Percentiles rank a stretch among this genome's conserved stretches.
These are phyloP conservation scores for Ptychadena robeensis DNA, from an alignment of 2,797 vertebrate genomes.

Conservation along the genomic window DNA sequence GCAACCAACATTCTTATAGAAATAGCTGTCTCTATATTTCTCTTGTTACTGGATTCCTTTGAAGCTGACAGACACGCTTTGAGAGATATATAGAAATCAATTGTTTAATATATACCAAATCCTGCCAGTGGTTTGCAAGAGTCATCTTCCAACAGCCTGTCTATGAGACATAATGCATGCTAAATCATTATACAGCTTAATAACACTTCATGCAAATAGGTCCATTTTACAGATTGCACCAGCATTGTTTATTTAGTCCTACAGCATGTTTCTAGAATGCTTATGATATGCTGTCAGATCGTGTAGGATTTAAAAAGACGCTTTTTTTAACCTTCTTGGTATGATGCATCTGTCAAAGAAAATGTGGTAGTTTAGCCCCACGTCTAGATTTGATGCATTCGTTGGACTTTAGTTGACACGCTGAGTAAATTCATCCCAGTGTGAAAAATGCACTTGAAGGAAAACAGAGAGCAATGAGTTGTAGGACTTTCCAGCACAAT, in stretches of 20 bases:
- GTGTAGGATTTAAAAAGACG: slow-evolving; percentile 18
- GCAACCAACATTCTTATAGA: too few species aligned
- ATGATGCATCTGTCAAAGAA: slow-evolving; percentile 51
- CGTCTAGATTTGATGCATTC: slow-evolving; percentile 47
- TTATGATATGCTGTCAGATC: slow-evolving; percentile 27
- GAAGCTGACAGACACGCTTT: too few species aligned
- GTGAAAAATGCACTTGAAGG: slow-evolving; percentile 59
- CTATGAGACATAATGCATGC: too few species aligned
- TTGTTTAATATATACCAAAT: too few species aligned
- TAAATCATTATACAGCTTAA: neutral
- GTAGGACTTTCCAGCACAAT: slow-evolving; percentile 54
- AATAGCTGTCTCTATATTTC: too few species aligned
- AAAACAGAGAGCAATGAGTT: slow-evolving; percentile 57
- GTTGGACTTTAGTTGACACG: slow-evolving; percentile 55
- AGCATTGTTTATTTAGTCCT: neutral
- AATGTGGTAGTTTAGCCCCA: slow-evolving; percentile 44
- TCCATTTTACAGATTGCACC: neutral
- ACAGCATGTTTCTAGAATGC: slow-evolving; percentile 12
- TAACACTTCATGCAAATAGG: neutral
- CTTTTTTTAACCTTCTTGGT: slow-evolving; percentile 14
- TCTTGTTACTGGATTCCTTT: too few species aligned
- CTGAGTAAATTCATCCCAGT: slow-evolving; percentile 61
- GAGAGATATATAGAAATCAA: too few species aligned
- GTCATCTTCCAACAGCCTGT: neutral
- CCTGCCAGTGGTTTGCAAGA: neutral